Evolutionary conservation across 2,888 invertebrate genomes (phyloP).

Genomic region (Drosophila prolongata): DNA sequence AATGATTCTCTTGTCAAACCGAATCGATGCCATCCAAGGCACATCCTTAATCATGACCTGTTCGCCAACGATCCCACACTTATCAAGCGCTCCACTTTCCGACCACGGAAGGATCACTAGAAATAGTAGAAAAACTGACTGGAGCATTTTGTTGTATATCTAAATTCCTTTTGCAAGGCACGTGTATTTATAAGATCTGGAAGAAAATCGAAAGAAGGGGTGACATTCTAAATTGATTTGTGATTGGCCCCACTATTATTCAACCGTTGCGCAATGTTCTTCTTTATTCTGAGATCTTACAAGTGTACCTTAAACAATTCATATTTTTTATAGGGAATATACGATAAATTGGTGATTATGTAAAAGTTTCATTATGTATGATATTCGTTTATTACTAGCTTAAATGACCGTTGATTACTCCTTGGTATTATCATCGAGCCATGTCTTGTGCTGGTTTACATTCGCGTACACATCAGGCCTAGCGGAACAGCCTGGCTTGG

Average conservation of each 20-base stretch:
- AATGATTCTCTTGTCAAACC: neutral
- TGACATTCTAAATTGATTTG: neutral
- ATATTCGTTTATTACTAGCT: neutral
- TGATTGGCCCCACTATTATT: neutral
- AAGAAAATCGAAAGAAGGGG: neutral
- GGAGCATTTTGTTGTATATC: neutral
- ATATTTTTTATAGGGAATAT: neutral
- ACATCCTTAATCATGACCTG: neutral
- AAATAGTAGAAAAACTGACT: neutral
- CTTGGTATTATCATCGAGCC: conserved; percentile 6
- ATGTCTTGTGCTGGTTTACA: neutral
- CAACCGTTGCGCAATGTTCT: neutral
- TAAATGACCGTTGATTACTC: neutral
- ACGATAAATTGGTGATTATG: neutral
- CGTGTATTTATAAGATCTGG: neutral
- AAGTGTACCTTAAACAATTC: neutral
- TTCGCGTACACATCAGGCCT: conserved; percentile 13
- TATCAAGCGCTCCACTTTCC: neutral
- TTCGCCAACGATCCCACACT: neutral
- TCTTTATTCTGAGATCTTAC: conserved; percentile 1
- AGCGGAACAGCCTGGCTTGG: neutral
- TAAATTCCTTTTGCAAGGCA: neutral
- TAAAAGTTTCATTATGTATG: neutral
- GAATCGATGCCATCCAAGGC: neutral
- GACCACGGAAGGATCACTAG: neutral